These are phyloP conservation scores for Lipotes vexillifer DNA, from an alignment of 2,113 vertebrate genomes.

Conservation along the genomic window DNA sequence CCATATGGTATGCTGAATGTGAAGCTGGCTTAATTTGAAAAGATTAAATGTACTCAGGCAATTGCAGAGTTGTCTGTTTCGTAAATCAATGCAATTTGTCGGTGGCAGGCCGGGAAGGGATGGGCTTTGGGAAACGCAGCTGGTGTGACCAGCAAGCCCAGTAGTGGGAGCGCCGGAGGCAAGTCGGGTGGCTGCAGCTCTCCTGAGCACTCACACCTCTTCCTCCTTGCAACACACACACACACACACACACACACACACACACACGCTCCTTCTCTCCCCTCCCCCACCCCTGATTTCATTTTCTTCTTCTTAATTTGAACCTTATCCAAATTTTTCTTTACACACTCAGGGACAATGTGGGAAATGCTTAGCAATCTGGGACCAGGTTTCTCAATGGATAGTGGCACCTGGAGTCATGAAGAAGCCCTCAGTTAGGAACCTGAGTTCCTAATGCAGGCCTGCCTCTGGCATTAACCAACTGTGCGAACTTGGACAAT, in stretches of 20 bases:
- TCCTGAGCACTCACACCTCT: no score
- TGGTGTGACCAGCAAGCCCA: slow-evolving; percentile 51
- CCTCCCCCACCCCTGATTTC: background rate
- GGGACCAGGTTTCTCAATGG: background rate
- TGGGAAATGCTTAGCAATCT: background rate
- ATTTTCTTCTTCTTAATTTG: background rate
- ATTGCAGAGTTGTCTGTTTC: slow-evolving; percentile 68
- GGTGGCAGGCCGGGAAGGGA: slow-evolving; percentile 2
- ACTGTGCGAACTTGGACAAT: background rate
- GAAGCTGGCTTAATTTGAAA: slow-evolving; percentile 71
- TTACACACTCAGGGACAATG: background rate
- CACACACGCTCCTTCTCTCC: accelerated
- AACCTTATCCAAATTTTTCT: background rate
- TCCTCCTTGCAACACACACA: background rate
- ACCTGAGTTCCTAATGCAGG: no score
- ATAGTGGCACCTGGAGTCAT: background rate
- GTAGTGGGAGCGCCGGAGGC: background rate
- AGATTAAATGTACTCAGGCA: slow-evolving; percentile 70
- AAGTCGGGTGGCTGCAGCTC: background rate
- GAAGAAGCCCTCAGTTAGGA: background rate
- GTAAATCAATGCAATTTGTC: slow-evolving; percentile 68
- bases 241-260: background rate
- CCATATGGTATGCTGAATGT: slow-evolving; percentile 68
- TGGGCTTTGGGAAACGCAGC: slow-evolving; percentile 48
- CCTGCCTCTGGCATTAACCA: background rate